phyloP scores from a whole-genome alignment of 2,113 vertebrate species.

The Peucedramus taeniatus region DNA sequence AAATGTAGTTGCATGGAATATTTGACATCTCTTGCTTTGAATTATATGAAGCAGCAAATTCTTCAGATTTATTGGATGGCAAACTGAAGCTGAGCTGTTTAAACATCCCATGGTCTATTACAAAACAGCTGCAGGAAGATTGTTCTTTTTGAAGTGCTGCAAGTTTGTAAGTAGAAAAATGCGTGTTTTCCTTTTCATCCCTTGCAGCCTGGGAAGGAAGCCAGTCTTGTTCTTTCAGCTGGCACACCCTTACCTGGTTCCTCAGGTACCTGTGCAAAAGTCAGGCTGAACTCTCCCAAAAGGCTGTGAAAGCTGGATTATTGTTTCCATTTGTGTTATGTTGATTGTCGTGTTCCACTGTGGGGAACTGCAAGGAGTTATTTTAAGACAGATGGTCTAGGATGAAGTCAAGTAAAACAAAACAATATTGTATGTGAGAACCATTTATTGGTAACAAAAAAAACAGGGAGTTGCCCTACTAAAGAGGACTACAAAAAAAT shows the following conservation, averaged over 20 bases:
- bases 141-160: neutral
- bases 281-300: neutral
- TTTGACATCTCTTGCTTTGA: neutral
- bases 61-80: neutral
- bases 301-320: neutral
- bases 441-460: neutral
- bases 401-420: neutral
- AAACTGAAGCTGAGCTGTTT: neutral
- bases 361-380: neutral
- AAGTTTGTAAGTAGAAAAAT: neutral
- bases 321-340: neutral
- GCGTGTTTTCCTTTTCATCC: neutral
- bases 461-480: fast-evolving
- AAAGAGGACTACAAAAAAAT: neutral
- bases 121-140: neutral
- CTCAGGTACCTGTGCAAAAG: neutral
- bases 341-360: neutral
- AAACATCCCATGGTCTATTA: neutral
- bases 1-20: neutral
- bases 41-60: neutral
- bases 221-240: neutral
- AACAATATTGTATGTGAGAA: too few relatives aligned
- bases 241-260: neutral
- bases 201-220: neutral
- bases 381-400: neutral